Evolutionary conservation across 2,797 vertebrate species (phyloP).

Genomic region (Hippopotamyrus pictus): DNA sequence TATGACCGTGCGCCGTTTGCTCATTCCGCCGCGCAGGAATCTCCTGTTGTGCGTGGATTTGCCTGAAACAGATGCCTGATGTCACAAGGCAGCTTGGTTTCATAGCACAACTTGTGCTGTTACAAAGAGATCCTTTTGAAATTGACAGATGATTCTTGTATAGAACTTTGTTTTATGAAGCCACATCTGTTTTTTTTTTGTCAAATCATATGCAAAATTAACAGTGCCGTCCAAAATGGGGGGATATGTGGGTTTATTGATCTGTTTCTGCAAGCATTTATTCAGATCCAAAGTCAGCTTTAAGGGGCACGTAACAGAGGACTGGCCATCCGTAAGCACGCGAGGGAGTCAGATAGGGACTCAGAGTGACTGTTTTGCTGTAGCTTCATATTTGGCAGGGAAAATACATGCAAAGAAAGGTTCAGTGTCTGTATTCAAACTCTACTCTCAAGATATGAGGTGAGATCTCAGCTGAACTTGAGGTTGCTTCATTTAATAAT

Average conservation of each 20-base stretch:
- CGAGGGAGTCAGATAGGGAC: not conserved
- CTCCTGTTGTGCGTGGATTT: not conserved
- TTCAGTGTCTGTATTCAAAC: not conserved
- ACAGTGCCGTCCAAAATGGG: not conserved
- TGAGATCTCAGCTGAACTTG: not conserved
- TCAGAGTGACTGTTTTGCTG: not conserved
- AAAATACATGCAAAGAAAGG: not conserved
- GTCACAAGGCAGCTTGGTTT: not conserved
- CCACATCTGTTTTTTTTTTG: not conserved
- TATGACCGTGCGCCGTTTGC: not conserved
- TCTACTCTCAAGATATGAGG: not conserved
- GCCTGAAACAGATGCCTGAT: not conserved
- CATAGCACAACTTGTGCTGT: not conserved
- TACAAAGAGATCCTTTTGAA: conserved; percentile 2
- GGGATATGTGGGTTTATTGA: not conserved
- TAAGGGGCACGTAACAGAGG: not conserved
- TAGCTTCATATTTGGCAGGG: not conserved
- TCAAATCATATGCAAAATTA: not conserved
- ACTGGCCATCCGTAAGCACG: not conserved
- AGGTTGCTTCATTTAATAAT: not conserved
- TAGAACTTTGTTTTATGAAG: not conserved
- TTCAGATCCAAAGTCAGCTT: not conserved
- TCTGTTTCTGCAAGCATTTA: not conserved
- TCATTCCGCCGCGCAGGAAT: not conserved
- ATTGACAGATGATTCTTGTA: not conserved